Evolutionary conservation across 1,140 invertebrate genomes (phyloP).

Genomic region (Odontomachus brunneus): DNA sequence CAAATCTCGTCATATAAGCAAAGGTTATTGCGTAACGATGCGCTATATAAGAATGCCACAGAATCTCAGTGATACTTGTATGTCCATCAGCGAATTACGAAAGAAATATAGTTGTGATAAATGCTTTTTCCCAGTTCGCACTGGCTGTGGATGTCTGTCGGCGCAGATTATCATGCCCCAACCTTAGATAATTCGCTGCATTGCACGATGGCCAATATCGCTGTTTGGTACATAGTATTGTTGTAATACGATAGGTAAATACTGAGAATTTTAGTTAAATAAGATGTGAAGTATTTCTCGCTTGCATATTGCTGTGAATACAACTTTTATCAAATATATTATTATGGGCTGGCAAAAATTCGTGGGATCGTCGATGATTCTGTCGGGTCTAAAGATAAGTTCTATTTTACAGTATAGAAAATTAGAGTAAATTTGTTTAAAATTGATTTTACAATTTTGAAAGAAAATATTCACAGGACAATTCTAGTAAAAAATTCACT

Average conservation of each 20-base stretch:
- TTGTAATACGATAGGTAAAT: background rate
- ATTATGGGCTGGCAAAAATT: too few species aligned
- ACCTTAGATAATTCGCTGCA: constrained; percentile 41
- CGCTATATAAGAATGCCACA: constrained; percentile 6
- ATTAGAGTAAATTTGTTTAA: too few species aligned
- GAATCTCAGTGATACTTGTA: background rate
- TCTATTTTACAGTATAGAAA: too few species aligned
- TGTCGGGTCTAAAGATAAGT: too few species aligned
- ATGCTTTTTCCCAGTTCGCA: constrained; percentile 7
- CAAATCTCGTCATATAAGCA: background rate
- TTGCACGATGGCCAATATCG: constrained; percentile 1
- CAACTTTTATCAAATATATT: background rate
- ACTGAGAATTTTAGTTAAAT: background rate
- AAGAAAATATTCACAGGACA: too few species aligned
- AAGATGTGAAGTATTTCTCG: background rate
- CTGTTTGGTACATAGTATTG: background rate
- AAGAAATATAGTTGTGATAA: constrained; percentile 42
- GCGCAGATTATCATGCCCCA: background rate
- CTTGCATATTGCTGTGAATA: background rate
- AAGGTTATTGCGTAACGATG: constrained; percentile 18
- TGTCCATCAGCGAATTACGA: constrained; percentile 27
- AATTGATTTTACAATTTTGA: too few species aligned
- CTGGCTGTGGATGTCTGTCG: background rate
- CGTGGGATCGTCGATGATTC: too few species aligned
- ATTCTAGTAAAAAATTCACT: too few species aligned